These are phyloP conservation scores for Danio albolineatus DNA, from an alignment of 2,797 vertebrate genomes.

Conservation along the genomic window DNA sequence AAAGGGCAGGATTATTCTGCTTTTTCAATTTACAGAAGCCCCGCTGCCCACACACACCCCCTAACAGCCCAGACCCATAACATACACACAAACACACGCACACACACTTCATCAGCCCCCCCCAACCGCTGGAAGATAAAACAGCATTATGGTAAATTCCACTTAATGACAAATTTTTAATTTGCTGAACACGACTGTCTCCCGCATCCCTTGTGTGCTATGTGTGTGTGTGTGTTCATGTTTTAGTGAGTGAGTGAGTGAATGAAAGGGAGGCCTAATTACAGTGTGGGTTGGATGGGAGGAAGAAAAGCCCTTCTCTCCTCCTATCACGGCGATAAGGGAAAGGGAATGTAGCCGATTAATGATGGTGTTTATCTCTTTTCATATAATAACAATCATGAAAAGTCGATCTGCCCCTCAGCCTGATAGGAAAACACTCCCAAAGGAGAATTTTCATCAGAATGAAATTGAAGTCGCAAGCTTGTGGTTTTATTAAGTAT, in stretches of 20 bases:
- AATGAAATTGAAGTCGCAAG: constrained; percentile 98
- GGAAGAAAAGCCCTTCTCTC: constrained; percentile 86
- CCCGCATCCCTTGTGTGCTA: constrained; percentile 28
- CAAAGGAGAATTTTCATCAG: constrained; percentile 96
- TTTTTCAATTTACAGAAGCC: constrained; percentile 94
- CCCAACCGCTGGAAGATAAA: constrained; percentile 98
- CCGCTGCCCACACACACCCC: constrained; percentile 61
- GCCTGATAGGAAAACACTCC: constrained; percentile 76
- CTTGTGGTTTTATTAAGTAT: constrained; percentile 99
- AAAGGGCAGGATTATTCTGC: constrained; percentile 93
- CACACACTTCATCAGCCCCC: constrained; percentile 84
- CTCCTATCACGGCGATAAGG: constrained; percentile 80
- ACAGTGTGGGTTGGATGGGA: constrained; percentile 81
- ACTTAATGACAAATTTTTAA: constrained; percentile 99
- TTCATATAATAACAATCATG: constrained; percentile 87
- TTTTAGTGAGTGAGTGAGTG: constrained; percentile 45
- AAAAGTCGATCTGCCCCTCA: constrained; percentile 94
- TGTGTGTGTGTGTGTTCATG: constrained; percentile 30
- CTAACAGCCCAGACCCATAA: constrained; percentile 80
- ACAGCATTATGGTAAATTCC: constrained; percentile 99
- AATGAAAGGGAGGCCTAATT: constrained; percentile 82
- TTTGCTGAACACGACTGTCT: constrained; percentile 92
- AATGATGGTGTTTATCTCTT: constrained; percentile 89
- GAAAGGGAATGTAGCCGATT: constrained; percentile 80
- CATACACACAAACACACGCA: constrained; percentile 77